A percentile compares a stretch with the other conserved stretches of the same genome.
Evolutionary conservation across 1,140 invertebrate species (phyloP).

Genomic region (Brachionus paranguensis): DNA sequence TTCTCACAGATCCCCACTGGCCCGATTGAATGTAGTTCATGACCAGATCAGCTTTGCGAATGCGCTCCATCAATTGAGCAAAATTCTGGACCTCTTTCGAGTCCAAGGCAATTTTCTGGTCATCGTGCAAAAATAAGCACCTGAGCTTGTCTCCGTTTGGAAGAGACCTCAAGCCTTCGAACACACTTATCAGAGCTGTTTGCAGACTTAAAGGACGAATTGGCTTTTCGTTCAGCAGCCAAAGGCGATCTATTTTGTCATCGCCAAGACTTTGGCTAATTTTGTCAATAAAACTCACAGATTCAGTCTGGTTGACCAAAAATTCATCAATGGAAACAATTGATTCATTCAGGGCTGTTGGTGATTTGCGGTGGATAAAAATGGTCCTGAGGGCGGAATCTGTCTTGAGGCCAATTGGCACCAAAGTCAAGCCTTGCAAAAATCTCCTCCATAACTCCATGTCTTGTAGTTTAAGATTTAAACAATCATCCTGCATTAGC

Average conservation of each 20-base stretch:
- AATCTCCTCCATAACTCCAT: background rate
- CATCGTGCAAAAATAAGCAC: background rate
- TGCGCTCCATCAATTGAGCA: background rate
- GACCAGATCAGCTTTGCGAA: background rate
- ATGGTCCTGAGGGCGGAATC: background rate
- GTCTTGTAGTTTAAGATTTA: background rate
- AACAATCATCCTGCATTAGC: background rate
- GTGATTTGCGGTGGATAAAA: background rate
- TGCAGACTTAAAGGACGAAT: background rate
- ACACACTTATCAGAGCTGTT: background rate
- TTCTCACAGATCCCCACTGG: background rate
- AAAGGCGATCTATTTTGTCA: background rate
- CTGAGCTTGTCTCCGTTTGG: background rate
- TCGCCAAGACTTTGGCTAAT: background rate
- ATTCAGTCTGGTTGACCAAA: background rate
- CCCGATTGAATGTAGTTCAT: background rate
- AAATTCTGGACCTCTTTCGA: background rate
- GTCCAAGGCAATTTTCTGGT: background rate
- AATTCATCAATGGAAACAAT: slow-evolving; percentile 3
- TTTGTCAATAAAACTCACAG: background rate
- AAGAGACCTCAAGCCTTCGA: background rate
- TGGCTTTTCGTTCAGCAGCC: background rate
- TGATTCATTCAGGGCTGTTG: background rate
- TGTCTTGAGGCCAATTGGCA: background rate
- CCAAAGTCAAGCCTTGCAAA: background rate